Conservation (phyloP, 2,888 invertebrate species). For the Syritta pipiens region DNA sequence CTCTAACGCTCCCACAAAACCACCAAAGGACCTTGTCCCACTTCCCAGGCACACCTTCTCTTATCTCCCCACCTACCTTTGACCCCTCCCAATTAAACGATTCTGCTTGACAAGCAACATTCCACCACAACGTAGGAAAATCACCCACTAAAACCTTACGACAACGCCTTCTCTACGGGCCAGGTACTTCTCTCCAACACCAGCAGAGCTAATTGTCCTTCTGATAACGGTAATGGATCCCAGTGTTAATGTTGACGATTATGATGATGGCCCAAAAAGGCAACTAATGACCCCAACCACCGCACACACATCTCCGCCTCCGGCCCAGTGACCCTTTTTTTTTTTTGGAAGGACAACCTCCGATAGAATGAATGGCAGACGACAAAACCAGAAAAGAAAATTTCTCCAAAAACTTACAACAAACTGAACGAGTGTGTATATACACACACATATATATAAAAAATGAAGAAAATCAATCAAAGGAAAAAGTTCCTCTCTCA, state of each 20-base stretch:
- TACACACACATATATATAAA: not conserved
- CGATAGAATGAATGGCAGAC: no score
- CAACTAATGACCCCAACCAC: slow-evolving; percentile 23
- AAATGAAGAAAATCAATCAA: slow-evolving; percentile 58
- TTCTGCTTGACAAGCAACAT: no score
- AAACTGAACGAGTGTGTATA: not conserved
- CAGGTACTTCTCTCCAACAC: no score
- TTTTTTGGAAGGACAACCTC: no score
- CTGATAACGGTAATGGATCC: slow-evolving; percentile 27
- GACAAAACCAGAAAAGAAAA: not conserved
- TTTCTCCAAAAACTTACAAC: slow-evolving; percentile 20
- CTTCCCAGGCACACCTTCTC: no score
- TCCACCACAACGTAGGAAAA: no score
- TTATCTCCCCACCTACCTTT: no score
- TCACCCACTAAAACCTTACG: no score
- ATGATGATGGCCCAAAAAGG: slow-evolving; percentile 5
- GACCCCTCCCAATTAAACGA: no score
- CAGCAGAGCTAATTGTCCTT: slow-evolving; percentile 35
- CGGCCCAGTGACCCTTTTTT: slow-evolving; percentile 17
- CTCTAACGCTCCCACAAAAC: no score
- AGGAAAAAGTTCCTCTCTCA: slow-evolving; percentile 29
- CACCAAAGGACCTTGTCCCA: no score
- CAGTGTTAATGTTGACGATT: slow-evolving; percentile 30
- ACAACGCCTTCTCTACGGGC: no score
- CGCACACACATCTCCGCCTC: not conserved